Percentiles rank a stretch among this genome's conserved stretches.
phyloP scores from a whole-genome alignment of 1,140 invertebrate species.

The Metopolophium dirhodum region DNA sequence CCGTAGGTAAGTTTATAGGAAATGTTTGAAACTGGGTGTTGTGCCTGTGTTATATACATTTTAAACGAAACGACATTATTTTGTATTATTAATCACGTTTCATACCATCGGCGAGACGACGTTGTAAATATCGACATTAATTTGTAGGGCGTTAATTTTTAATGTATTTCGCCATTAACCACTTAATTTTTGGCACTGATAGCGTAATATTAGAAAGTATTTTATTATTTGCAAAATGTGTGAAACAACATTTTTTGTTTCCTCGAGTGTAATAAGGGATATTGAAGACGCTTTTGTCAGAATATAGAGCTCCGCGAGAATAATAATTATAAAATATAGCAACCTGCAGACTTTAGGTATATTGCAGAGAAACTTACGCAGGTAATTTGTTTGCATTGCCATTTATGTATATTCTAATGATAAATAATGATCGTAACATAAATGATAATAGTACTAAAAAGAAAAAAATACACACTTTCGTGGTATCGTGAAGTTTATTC shows the following conservation, averaged over 20 bases:
- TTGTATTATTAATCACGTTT: neutral
- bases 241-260: neutral
- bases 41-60: neutral
- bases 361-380: neutral
- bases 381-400: slow-evolving; percentile 7
- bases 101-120: too few species aligned
- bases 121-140: neutral
- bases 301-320: neutral
- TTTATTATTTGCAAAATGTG: neutral
- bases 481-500: neutral
- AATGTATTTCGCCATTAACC: neutral
- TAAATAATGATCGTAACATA: slow-evolving; percentile 2
- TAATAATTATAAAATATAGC: slow-evolving; percentile 24
- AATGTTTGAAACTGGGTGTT: neutral
- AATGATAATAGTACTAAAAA: neutral
- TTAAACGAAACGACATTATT: neutral
- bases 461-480: neutral
- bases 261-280: neutral
- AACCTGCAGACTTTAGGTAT: neutral
- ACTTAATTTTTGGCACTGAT: neutral
- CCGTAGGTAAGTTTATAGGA: neutral
- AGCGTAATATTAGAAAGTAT: neutral
- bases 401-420: neutral
- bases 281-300: neutral
- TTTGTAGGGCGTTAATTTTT: too few species aligned